A percentile compares a stretch with the other conserved stretches of the same genome.
Evolutionary conservation across 2,113 vertebrate genomes (phyloP).

Genomic region (Phalacrocorax pelagicus): DNA sequence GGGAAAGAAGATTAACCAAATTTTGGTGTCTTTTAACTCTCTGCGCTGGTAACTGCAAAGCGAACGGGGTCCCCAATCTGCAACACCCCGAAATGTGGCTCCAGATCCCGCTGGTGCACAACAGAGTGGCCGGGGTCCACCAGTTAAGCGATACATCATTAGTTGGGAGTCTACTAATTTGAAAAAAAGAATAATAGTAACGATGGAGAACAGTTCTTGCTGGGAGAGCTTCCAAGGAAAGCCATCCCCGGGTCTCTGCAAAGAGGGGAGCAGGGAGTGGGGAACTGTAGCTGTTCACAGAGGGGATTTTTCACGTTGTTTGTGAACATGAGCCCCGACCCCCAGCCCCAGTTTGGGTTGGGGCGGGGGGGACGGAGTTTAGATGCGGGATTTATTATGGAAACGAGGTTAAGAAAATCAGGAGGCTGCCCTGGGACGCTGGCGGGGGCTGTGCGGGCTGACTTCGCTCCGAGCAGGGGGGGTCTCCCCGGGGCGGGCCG

Average conservation of each 20-base stretch:
- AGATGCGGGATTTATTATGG: neutral
- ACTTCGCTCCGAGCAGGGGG: no score
- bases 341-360: rapidly evolving
- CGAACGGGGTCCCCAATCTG: neutral
- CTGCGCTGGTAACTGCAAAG: neutral
- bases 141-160: neutral
- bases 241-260: neutral
- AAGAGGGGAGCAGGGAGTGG: neutral
- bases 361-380: neutral
- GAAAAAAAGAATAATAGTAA: neutral
- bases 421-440: neutral
- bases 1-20: neutral
- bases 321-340: neutral
- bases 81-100: neutral
- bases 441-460: no score
- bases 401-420: rapidly evolving
- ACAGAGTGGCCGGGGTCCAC: neutral
- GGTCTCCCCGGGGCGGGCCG: neutral
- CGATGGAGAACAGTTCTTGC: neutral
- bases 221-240: neutral
- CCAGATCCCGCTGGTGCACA: neutral
- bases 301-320: neutral
- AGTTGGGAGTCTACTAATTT: neutral
- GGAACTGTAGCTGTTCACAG: rapidly evolving
- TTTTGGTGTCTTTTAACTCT: neutral